These are phyloP conservation scores for Scaptodrosophila lebanonensis DNA, from an alignment of 1,140 invertebrate genomes.

Conservation along the genomic window DNA sequence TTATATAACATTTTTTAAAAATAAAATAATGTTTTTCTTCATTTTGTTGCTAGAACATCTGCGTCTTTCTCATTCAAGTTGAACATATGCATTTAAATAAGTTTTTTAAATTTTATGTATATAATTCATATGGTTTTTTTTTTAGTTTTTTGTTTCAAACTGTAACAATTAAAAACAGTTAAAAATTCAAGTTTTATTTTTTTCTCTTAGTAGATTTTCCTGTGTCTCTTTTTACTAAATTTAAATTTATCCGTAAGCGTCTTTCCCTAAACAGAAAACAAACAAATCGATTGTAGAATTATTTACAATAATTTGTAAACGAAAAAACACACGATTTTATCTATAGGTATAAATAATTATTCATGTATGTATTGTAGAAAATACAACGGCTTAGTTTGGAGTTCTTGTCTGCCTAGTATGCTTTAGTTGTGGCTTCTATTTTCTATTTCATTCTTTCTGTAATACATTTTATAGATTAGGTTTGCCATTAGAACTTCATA, in stretches of 20 bases:
- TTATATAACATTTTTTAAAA: conserved; percentile 69
- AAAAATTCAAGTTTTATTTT: conserved; percentile 58
- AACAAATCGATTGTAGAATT: conserved; percentile 46
- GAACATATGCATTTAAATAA: conserved; percentile 63
- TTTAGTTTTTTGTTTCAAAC: conserved; percentile 50
- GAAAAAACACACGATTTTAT: conserved; percentile 28
- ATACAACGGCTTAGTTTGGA: no score
- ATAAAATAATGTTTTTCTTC: conserved; percentile 63
- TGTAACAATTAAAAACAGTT: conserved; percentile 75
- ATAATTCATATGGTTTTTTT: conserved; percentile 22
- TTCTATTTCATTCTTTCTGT: conserved; percentile 17
- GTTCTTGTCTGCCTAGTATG: no score
- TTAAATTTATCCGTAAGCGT: conserved; percentile 62
- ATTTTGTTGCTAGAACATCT: conserved; percentile 40
- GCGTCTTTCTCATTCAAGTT: conserved; percentile 53
- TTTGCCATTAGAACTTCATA: conserved; percentile 27
- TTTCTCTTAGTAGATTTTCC: conserved; percentile 56
- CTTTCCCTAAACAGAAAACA: conserved; percentile 40
- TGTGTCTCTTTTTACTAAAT: conserved; percentile 60
- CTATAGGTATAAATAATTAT: no score
- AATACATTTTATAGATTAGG: conserved; percentile 30
- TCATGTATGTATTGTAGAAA: no score
- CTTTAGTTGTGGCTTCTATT: conserved; percentile 13
- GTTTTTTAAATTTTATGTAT: conserved; percentile 44
- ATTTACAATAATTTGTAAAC: conserved; percentile 73